These are phyloP conservation scores for Lasiurus cinereus DNA, from an alignment of 2,113 vertebrate genomes.

Conservation along the genomic window DNA sequence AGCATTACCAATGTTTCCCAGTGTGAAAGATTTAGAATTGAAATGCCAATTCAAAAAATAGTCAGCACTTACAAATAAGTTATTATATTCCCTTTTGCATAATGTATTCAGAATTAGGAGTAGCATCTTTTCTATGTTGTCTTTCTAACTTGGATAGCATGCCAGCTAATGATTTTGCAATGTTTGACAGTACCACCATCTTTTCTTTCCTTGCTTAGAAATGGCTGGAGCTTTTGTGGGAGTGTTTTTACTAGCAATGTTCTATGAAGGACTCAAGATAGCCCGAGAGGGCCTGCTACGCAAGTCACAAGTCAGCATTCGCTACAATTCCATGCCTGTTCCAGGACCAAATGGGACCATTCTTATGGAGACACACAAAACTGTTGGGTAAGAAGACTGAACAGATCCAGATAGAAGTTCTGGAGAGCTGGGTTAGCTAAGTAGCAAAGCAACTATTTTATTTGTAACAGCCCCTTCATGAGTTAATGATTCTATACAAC, in stretches of 20 bases:
- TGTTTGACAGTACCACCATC: constrained; percentile 16
- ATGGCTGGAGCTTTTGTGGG: constrained; percentile 97
- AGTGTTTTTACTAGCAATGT: constrained; percentile 94
- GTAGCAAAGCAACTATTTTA: constrained; percentile 20
- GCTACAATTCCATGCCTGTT: constrained; percentile 99
- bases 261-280: constrained; percentile 98
- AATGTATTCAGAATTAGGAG: neutral
- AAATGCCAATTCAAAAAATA: constrained; percentile 56
- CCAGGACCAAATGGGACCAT: constrained; percentile 96
- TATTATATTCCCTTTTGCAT: constrained; percentile 13
- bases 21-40: neutral
- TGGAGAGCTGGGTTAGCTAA: neutral
- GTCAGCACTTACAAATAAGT: constrained; percentile 27
- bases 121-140: neutral
- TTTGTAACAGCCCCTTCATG: neutral
- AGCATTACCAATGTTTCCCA: constrained; percentile 10
- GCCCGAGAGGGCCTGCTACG: constrained; percentile 94
- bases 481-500: constrained; percentile 10
- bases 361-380: constrained; percentile 99
- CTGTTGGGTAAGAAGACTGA: constrained; percentile 93
- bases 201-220: constrained; percentile 87
- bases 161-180: neutral
- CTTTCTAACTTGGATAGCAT: neutral
- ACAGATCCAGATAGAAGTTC: neutral
- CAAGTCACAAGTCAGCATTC: constrained; percentile 97